phyloP scores from a whole-genome alignment of 2,113 vertebrate genomes.

The Oryzias curvinotus region DNA sequence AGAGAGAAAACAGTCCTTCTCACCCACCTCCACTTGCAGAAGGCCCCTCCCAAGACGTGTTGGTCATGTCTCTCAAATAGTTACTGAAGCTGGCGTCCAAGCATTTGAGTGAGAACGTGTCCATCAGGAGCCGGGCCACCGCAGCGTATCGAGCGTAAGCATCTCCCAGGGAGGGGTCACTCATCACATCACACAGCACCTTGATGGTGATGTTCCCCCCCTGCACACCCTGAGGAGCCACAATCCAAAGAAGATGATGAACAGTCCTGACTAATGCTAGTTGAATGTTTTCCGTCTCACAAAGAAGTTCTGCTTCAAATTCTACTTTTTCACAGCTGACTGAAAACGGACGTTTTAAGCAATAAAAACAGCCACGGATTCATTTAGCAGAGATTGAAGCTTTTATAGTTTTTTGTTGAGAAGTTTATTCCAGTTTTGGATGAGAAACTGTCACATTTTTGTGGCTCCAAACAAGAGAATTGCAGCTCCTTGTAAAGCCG shows the following conservation, averaged over 20 bases:
- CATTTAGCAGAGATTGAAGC: too few relatives aligned
- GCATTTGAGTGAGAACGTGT: conserved; percentile 50
- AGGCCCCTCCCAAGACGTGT: conserved; percentile 63
- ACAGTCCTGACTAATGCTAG: background rate
- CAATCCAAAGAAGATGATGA: background rate
- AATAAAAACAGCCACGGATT: too few relatives aligned
- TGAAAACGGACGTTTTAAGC: too few relatives aligned
- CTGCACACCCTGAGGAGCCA: conserved; percentile 27
- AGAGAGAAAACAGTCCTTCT: background rate
- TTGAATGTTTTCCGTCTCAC: too few relatives aligned
- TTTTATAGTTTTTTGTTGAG: too few relatives aligned
- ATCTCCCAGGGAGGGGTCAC: conserved; percentile 51
- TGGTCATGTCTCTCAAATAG: conserved; percentile 67
- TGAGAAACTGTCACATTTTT: too few relatives aligned
- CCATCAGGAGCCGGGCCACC: conserved; percentile 54
- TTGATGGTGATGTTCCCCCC: conserved; percentile 72
- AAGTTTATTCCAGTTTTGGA: too few relatives aligned
- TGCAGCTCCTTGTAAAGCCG: too few relatives aligned
- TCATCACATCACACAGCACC: conserved; percentile 70
- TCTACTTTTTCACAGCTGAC: too few relatives aligned
- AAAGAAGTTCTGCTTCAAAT: too few relatives aligned
- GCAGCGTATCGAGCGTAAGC: conserved; percentile 54
- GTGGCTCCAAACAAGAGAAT: too few relatives aligned
- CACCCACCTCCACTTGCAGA: conserved; percentile 68
- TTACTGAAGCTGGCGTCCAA: conserved; percentile 59